Evolutionary conservation across 1,140 invertebrate species (phyloP), one percentile per base, ranked within the genome.

Genomic region (Aphaenogaster floridana): DNA sequence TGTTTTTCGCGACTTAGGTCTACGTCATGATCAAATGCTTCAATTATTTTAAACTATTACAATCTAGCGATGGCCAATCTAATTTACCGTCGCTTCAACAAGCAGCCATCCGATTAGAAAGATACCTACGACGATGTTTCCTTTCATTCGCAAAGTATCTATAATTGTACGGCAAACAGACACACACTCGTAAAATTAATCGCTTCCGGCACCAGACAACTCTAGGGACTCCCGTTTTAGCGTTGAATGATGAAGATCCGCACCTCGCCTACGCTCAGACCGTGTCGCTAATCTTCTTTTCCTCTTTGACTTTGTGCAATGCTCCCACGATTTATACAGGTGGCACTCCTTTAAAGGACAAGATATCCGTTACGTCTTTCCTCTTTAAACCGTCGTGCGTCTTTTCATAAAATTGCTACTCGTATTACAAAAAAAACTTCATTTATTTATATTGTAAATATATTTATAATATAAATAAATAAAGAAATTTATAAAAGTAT

Each of bases 251-350:
- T 34, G 28, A 77, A 54, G 59, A 64, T 61, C 45, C 52, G 69
- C 17, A 64, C 11, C 69, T 90, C 84, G 84, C 86, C 88, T 59
- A 91, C 68, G 54, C 84, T 54, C 48, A 63, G 34, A 72, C 3
- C 64, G 9, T 36, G 77, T 17, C 42, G n/a, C 39, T 72, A 50
- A 28, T 68, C 54, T 63, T 72, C 39, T 78, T 84, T 86, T 64
- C 83, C 59, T 45, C 48, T 74, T 59, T 50, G 64, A 72, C 61
- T 76, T 34, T 13, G 54, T 28, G 59, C 74, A 39, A 66, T 79
- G 83, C 80, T 92, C 91, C 91, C 91, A 92, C 89, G 89, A 71
- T 77, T 86, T 63, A 39, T 64, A 52, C 52, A 71, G 39, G 9
- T 48, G 21, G 15, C 68, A 54, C 69, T 63, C 63, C 91, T 79